A percentile compares a stretch with the other conserved stretches of the same genome.
These are phyloP conservation scores for Onychorhynchus coronatus DNA, from an alignment of 2,113 vertebrate species.

Conservation along the genomic window DNA sequence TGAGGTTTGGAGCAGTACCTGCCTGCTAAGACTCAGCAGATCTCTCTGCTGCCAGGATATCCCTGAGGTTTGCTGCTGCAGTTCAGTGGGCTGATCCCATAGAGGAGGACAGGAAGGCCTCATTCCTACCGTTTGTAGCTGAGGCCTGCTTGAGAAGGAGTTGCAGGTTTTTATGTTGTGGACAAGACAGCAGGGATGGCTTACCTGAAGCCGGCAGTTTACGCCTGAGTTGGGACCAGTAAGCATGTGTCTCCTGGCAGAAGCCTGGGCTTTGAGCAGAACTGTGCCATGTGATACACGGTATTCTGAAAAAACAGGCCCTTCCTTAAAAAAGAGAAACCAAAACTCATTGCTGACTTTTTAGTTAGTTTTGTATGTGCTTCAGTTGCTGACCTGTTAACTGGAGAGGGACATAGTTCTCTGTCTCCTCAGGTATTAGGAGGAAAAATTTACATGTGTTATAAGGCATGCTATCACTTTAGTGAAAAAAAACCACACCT, in stretches of 20 bases:
- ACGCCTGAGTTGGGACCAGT: background rate
- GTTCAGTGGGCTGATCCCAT: background rate
- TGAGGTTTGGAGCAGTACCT: background rate
- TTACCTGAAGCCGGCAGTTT: background rate
- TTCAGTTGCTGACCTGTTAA: background rate
- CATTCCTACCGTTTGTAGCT: background rate
- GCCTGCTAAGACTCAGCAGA: background rate
- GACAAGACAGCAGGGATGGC: background rate
- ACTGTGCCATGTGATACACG: background rate
- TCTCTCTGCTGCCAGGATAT: background rate
- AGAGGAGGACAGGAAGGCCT: background rate
- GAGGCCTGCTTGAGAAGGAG: background rate
- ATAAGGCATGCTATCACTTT: background rate
- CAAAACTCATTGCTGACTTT: background rate
- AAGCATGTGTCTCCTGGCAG: rapidly evolving
- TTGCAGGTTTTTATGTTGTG: background rate
- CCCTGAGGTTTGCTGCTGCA: rapidly evolving
- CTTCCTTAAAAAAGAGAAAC: background rate
- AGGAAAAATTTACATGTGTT: background rate
- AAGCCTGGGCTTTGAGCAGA: background rate
- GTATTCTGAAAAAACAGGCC: background rate
- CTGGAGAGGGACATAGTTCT: background rate
- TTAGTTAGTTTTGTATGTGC: background rate
- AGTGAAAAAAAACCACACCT: background rate
- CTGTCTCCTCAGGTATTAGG: background rate